A percentile compares a stretch with the other conserved stretches of the same genome.
Evolutionary conservation across 2,888 invertebrate species (phyloP).

Genomic region (Ennomos quercinarius): DNA sequence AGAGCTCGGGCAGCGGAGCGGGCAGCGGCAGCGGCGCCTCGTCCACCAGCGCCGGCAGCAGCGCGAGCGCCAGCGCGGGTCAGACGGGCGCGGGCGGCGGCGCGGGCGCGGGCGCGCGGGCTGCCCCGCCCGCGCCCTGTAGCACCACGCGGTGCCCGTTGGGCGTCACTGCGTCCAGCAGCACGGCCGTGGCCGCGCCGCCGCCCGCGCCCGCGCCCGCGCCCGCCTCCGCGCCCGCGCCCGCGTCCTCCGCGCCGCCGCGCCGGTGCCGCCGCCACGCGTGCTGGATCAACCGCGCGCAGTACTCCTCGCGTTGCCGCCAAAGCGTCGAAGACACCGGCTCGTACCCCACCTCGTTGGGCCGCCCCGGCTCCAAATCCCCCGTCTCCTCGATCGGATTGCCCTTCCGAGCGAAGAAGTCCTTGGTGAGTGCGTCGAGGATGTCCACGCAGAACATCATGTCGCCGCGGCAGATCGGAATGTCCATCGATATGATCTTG

Average conservation of each 20-base stretch:
- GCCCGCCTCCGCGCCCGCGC: conserved; percentile 74
- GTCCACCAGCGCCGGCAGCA: conserved; percentile 81
- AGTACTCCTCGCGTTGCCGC: conserved; percentile 98
- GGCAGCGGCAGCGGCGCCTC: conserved; percentile 81
- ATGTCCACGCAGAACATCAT: conserved; percentile 99
- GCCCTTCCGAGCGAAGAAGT: conserved; percentile 98
- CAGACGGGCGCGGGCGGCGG: conserved; percentile 89
- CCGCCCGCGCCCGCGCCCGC: conserved; percentile 91
- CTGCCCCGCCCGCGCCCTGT: conserved; percentile 94
- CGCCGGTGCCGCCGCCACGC: conserved; percentile 96
- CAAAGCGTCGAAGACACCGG: conserved; percentile 97
- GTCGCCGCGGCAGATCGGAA: conserved; percentile 98
- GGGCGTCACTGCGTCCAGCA: conserved; percentile 92
- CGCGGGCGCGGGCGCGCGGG: conserved; percentile 94
- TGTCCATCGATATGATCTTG: conserved; percentile 99
- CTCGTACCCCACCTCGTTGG: conserved; percentile 96
- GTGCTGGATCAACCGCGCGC: conserved; percentile 97
- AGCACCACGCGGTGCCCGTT: conserved; percentile 96
- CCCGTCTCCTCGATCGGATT: conserved; percentile 97
- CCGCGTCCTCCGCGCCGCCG: conserved; percentile 58
- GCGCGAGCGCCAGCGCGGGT: conserved; percentile 83
- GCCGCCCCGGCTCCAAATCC: conserved; percentile 94
- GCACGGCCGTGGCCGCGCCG: conserved; percentile 94
- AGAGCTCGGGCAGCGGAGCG: conserved; percentile 82
- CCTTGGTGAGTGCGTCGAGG: conserved; percentile 98